A percentile compares a stretch with the other conserved stretches of the same genome.
Evolutionary conservation across 2,888 invertebrate species (phyloP).

Genomic region (Tenthredo mesomela): DNA sequence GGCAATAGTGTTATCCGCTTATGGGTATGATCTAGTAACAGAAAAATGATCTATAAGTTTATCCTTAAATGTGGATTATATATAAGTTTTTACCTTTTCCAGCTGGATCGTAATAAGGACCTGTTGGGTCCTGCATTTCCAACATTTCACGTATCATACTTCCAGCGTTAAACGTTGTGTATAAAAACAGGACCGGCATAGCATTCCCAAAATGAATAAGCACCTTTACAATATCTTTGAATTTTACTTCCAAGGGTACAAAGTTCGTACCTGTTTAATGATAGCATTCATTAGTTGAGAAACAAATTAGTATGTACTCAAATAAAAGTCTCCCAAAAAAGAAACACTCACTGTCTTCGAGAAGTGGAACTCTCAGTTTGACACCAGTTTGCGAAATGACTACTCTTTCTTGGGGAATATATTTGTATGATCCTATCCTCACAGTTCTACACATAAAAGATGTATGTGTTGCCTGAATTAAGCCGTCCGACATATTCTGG

Average conservation of each 20-base stretch:
- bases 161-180: slow-evolving; percentile 86
- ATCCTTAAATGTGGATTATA: not conserved
- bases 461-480: slow-evolving; percentile 79
- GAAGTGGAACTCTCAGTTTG: slow-evolving; percentile 76
- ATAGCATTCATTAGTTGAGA: not conserved
- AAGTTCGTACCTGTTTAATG: slow-evolving; percentile 65
- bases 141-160: slow-evolving; percentile 85
- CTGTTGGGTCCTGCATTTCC: slow-evolving; percentile 83
- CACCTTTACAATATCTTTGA: slow-evolving; percentile 86
- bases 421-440: slow-evolving; percentile 92
- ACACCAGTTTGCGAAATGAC: slow-evolving; percentile 78
- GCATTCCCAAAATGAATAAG: slow-evolving; percentile 88
- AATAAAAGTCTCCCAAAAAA: slow-evolving; percentile 18
- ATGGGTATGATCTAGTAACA: slow-evolving; percentile 81
- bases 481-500: slow-evolving; percentile 78
- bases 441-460: slow-evolving; percentile 87
- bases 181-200: slow-evolving; percentile 90
- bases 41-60: slow-evolving; percentile 38
- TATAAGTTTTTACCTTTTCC: slow-evolving; percentile 75
- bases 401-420: slow-evolving; percentile 87
- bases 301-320: not conserved
- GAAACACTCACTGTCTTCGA: slow-evolving; percentile 73
- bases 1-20: slow-evolving; percentile 89
- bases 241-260: slow-evolving; percentile 84
- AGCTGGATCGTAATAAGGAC: slow-evolving; percentile 79